Evolutionary conservation across 2,113 vertebrate species (phyloP), one percentile per base, ranked within the genome.

Genomic region (Polypterus bichir): DNA sequence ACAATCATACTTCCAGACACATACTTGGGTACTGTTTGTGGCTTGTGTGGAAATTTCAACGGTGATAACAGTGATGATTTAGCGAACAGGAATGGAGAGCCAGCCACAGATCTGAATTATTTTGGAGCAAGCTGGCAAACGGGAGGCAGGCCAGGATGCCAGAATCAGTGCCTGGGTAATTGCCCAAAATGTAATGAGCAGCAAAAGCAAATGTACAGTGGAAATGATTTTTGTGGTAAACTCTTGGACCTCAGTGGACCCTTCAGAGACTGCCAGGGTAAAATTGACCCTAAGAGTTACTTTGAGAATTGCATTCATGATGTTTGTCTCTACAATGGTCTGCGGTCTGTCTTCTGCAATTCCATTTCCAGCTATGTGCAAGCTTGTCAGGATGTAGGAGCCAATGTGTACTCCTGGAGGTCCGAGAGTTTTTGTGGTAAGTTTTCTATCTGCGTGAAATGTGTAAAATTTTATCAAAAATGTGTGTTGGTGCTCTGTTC

Each of bases 231-330:
- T 47, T 76, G 73, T 5, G 61, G 66, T 52, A 66, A 67, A 62
- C 72, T 82, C 62, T 61, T 71, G 4, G 49, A 74, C 66, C 64
- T 67, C 69, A 74, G 74, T 66, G 79, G 76, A 68, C 66, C 79
- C 60, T 82, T 80, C 66, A 65, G 65, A 65, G 67, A 71, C 45
- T 78, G 79, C 68, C 77, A 76, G 64, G 65, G 69, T 62, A 62
- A 72, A 65, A 69, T 76, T 67, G 69, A 80, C 60, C 65, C 76
- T 47, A 66, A 59, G 11, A 64, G 71, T 66, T 77, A 76, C 70
- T 69, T 77, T 68, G 71, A 68, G 61, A 10, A 1, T 62, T 79
- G 77, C 59, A 27, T 76, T 70, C 66, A 54, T 74, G 79, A 81
- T 69, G 70, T 78, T 68, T 78, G 76, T 73, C 66, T 71, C 70